Percentiles rank a stretch among this genome's conserved stretches.
These are phyloP conservation scores for Phacellophora camtschatica DNA, from an alignment of 30 jellyfish, hydroid and myxozoan species.

Conservation along the genomic window DNA sequence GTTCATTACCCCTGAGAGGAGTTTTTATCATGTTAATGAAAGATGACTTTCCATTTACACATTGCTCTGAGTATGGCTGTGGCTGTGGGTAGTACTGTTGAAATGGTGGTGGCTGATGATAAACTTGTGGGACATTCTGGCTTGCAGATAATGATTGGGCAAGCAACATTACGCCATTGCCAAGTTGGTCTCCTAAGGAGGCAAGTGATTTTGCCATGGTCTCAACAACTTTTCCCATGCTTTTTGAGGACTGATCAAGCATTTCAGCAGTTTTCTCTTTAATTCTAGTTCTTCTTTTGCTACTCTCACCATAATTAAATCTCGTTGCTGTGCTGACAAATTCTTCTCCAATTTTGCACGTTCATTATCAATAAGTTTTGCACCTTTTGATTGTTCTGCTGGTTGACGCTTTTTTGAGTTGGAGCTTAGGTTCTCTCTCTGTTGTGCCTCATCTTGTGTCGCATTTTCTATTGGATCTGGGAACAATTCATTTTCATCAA, in stretches of 20 bases:
- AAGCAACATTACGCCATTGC: background rate
- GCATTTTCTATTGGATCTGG: background rate
- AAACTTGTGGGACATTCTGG: background rate
- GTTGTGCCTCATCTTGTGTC: too few species aligned
- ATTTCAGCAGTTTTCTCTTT: background rate
- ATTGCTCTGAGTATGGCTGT: background rate
- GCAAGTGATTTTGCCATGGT: background rate
- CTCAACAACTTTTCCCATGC: background rate
- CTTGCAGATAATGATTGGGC: slow-evolving; percentile 4
- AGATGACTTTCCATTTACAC: background rate
- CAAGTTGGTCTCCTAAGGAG: slow-evolving; percentile 6
- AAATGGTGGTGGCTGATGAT: background rate
- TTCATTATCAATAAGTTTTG: slow-evolving; percentile 11
- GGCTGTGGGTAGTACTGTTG: background rate
- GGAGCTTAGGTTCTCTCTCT: background rate
- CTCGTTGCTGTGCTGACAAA: slow-evolving; percentile 40
- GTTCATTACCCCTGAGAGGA: background rate
- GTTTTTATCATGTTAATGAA: background rate
- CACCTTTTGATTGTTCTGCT: background rate
- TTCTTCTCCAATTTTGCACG: slow-evolving; percentile 32
- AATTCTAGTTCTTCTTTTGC: slow-evolving; percentile 20
- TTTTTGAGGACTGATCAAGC: background rate
- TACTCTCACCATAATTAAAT: background rate
- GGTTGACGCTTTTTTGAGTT: background rate
- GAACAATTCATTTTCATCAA: background rate